Evolutionary conservation across 2,888 invertebrate genomes (phyloP).

Genomic region (Ectobius pallidus): DNA sequence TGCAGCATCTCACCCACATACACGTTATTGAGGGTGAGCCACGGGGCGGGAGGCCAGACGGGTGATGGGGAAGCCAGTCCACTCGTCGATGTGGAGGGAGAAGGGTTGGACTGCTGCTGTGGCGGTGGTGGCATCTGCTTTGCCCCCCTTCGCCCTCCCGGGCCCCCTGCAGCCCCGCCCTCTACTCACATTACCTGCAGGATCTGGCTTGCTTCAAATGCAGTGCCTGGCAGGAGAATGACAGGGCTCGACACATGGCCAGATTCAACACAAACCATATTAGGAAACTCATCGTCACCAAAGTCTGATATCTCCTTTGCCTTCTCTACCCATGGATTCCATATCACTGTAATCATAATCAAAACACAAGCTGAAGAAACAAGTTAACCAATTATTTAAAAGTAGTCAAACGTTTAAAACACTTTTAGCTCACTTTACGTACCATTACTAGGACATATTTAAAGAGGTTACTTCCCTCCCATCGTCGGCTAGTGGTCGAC

Average conservation of each 20-base stretch:
- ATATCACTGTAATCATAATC: slow-evolving; percentile 74
- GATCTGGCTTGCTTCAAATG: slow-evolving; percentile 91
- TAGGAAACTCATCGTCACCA: slow-evolving; percentile 95
- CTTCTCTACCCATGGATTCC: slow-evolving; percentile 96
- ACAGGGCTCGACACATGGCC: slow-evolving; percentile 89
- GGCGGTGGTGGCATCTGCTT: slow-evolving; percentile 30
- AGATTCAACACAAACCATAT: slow-evolving; percentile 96
- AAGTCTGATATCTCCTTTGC: slow-evolving; percentile 93
- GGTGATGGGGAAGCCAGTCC: slow-evolving; percentile 33
- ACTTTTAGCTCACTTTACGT: too few relatives aligned
- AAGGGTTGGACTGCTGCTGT: slow-evolving; percentile 35
- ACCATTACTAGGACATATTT: too few relatives aligned
- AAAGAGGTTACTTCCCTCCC: too few relatives aligned
- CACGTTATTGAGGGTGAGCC: slow-evolving; percentile 46
- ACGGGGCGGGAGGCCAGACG: slow-evolving; percentile 44
- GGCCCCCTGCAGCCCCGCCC: slow-evolving; percentile 54
- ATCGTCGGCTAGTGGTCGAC: too few relatives aligned
- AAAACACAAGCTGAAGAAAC: not conserved
- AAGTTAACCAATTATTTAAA: too few relatives aligned
- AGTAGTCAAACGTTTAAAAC: too few relatives aligned
- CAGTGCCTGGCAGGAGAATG: slow-evolving; percentile 85
- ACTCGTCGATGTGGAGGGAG: slow-evolving; percentile 33
- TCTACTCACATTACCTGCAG: slow-evolving; percentile 69
- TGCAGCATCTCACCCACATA: slow-evolving; percentile 47
- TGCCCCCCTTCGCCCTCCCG: slow-evolving; percentile 43